These are phyloP conservation scores for Promerops cafer DNA, from an alignment of 2,113 vertebrate genomes.

Conservation along the genomic window DNA sequence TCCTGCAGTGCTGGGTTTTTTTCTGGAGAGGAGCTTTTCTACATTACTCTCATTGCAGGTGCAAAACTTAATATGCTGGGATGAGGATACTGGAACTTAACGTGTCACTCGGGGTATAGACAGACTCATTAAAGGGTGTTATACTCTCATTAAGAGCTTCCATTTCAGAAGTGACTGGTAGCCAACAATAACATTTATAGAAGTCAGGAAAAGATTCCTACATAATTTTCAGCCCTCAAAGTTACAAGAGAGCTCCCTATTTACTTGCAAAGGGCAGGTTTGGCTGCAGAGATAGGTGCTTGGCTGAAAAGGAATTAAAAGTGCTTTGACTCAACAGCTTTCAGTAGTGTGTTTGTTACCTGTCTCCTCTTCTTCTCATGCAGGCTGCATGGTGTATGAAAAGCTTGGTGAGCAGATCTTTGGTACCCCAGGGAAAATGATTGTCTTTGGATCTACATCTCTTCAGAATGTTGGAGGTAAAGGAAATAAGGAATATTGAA, in stretches of 20 bases:
- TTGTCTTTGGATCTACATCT: slow-evolving; percentile 78
- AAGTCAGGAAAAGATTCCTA: not conserved
- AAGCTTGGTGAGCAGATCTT: slow-evolving; percentile 78
- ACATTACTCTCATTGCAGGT: not conserved
- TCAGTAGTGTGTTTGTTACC: not conserved
- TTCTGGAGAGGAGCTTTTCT: not conserved
- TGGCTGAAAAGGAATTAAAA: not conserved
- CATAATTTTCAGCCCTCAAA: not conserved
- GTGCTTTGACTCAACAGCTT: not conserved
- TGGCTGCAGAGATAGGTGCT: not conserved
- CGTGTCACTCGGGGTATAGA: not conserved
- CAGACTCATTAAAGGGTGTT: not conserved
- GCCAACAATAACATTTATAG: not conserved
- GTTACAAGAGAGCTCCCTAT: not conserved
- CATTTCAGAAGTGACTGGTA: not conserved
- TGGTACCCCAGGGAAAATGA: slow-evolving; percentile 72
- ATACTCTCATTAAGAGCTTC: not conserved
- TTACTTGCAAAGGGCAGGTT: not conserved
- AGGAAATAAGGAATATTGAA: not conserved
- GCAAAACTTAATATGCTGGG: not conserved
- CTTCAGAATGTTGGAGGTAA: slow-evolving; percentile 80
- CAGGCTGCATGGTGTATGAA: slow-evolving; percentile 81
- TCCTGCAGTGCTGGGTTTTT: not conserved
- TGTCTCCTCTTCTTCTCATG: not conserved
- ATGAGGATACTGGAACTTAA: not conserved